Evolutionary conservation across 64 coral and sea anemone genomes (phyloP), one percentile per base, ranked within the genome.

Genomic region (Pachyseris speciosa): DNA sequence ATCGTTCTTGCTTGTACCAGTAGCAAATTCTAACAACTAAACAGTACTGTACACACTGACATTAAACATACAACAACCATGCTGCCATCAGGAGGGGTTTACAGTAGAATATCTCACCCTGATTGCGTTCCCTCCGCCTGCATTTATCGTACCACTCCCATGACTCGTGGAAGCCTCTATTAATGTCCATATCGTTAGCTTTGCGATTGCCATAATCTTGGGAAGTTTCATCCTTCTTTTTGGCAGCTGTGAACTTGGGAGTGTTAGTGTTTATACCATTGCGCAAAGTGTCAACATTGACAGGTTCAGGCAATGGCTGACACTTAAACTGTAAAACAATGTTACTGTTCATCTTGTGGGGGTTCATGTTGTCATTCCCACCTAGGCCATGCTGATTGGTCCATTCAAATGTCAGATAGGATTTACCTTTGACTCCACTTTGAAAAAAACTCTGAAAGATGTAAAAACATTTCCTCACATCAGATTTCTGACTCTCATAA

Each of bases 101-200:
- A n/a, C n/a, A n/a, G n/a, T n/a, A 0, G 4, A 30, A 31, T 40
- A 7, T 45, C 29, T 15, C 65, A 98, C 96, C 96, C 87, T 95
- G 92, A 36, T 98, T 98, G 37, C 93, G 71, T 27, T 95, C 81
- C 58, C 97, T 74, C 25, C 92, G 71, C 31, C 64, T 89, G 55
- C 97, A 99, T 50, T 95, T 99, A 70, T 99, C 97, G 55, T 99
- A 99, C 94, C 86, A 99, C 41, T 93, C 93, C 93, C 94, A 99
- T 37, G 97, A 92, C 22, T 99, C 97, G 24, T 95, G 89, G 34
- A 93, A 58, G 13, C 88, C 94, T 49, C 91, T 88, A 1, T 89
- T 47, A 13, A 55, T 24, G 9, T 95, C 53, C 43, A 84, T 74
- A 93, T 93, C 64, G 7, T 15, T 36, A 84, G 67, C 90, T 48